Evolutionary conservation across 2,797 vertebrate genomes (phyloP).

Genomic region (Eptatretus atami): DNA sequence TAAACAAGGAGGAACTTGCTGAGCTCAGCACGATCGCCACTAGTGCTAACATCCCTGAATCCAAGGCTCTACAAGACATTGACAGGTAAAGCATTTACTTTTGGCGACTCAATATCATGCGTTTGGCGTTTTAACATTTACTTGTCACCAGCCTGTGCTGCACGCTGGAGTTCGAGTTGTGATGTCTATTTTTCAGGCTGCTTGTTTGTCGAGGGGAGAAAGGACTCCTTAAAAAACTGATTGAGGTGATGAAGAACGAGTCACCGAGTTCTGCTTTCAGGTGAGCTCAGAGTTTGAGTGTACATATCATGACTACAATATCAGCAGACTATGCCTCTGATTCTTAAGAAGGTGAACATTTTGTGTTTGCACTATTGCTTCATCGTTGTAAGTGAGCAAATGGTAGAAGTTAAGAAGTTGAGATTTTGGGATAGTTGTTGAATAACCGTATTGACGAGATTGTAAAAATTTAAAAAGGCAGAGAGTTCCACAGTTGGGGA

Average conservation of each 20-base stretch:
- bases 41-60: slow-evolving; percentile 85
- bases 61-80: slow-evolving; percentile 83
- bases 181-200: slow-evolving; percentile 21
- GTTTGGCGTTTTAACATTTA: not conserved
- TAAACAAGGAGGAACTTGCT: slow-evolving; percentile 75
- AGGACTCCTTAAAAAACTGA: slow-evolving; percentile 57
- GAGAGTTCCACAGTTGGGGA: no score
- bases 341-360: no score
- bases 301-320: not conserved
- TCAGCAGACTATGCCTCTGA: not conserved
- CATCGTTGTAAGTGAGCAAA: no score
- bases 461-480: no score
- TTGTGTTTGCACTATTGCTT: no score
- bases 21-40: slow-evolving; percentile 83
- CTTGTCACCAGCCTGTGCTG: not conserved
- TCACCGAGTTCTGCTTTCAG: slow-evolving; percentile 87
- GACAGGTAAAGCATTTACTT: slow-evolving; percentile 26
- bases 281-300: slow-evolving; percentile 14
- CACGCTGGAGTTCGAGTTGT: not conserved
- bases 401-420: no score
- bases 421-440: no score
- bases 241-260: slow-evolving; percentile 92
- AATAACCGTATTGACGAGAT: no score
- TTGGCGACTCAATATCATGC: not conserved
- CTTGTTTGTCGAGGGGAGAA: slow-evolving; percentile 87